Evolutionary conservation across 2,888 invertebrate species (phyloP), one percentile per base, ranked within the genome.

Genomic region (Mactromeris polynyma): DNA sequence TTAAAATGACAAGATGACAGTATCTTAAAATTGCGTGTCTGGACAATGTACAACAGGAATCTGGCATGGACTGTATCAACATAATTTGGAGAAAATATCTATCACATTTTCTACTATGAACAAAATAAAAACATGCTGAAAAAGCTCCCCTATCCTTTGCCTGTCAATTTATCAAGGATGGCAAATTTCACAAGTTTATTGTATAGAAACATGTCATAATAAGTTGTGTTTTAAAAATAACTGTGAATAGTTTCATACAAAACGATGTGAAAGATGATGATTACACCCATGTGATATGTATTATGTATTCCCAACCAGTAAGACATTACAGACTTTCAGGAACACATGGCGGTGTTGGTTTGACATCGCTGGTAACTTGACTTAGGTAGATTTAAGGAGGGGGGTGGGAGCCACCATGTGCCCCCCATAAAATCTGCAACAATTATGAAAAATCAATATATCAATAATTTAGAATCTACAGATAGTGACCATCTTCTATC

Each of bases 1-100:
- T 90, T 90, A 89, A 90, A 90, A 89, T 90, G 90, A 88, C 90
- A 89, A 81, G 58, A 88, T 42, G 77, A 46, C 73, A n/a, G 38
- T 90, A 90, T 90, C 90, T 85, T 51, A 38, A 21, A 36, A 33
- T 64, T 14, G 40, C 79, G 42, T 73, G 85, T 90, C 90, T 90
- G 90, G 90, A 89, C 90, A 87, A 58, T 90, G 88, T 90, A 81
- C 38, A 2, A 21, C 19, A 33, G 4, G 64, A 78, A 31, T 19
- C 42, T 54, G 69, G 80, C 79, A 54, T n/a, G 58, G 38, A 36
- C 46, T 51, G 38, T 33, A 36, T 26, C 85, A 38, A 83, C 64
- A 73, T 77, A 83, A 83, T 83, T 73, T 77, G 51, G 33, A 51
- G 77, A 31, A 83, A 83, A 83, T 42, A 69, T 42, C 33, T 73